Base-by-base conservation (phyloP, 1,140 invertebrate species). In the Bilobella aurantiaca region DNA sequence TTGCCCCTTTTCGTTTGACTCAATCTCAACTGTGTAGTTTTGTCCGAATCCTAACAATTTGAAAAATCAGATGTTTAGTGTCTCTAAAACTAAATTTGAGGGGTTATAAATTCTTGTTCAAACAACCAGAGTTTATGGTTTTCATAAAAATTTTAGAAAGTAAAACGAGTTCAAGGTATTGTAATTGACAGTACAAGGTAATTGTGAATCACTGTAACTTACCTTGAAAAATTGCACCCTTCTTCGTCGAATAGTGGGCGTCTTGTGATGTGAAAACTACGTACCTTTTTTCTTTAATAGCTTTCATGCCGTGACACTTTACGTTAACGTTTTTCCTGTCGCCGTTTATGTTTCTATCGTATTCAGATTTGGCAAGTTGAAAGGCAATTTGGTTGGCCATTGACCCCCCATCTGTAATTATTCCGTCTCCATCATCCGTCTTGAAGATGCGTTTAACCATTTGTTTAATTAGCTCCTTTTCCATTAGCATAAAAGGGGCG, bases 361-460 rank as follows among this genome's bases (percentile, higher is more conserved):
- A 25, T 28, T 47, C 28, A 1, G 14, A 31, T 27, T 27, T 28
- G 3, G 63, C 63, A 1, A 29, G 1, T n/a, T 2, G 1, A 14
- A 58, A 27, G 5, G 56, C 30, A 21, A 65, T 42, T 58, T 58
- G 29, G 21, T 37, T 65, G 5, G 29, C 30, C 28, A 34, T 49
- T 14, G 63, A 65, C 1, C 63, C 63, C 23, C 63, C 56, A 31
- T 42, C 27, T 21, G 57, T 58, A 12, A 65, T 65, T 16, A 42
- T 28, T 12, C 63, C 63, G 30, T 58, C 63, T n/a, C 28, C 53
- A 16, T 47, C 29, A 3, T n/a, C 2, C 28, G 5, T 16, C 8
- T 32, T 32, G 30, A 28, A 62, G 3, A 62, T 34, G 21, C 32
- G 59, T 3, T 30, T 21, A 3, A 5, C 2, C 58, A 49, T 1